Conservation (phyloP, 2,797 vertebrate genomes). For the Leucoraja ocellata region DNA sequence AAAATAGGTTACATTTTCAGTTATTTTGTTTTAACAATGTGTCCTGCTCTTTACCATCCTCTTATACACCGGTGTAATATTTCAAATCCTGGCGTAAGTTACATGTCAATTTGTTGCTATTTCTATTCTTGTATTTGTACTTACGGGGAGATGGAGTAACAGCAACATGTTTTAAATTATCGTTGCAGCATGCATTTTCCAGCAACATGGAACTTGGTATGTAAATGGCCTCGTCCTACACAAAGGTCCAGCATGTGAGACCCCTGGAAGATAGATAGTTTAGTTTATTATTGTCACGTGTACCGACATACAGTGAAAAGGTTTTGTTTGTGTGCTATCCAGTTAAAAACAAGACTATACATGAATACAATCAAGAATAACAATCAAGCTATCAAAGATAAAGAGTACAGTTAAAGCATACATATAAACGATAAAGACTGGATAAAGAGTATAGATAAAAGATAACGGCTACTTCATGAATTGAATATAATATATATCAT, state of each 20-base stretch:
- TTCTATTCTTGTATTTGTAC: background rate
- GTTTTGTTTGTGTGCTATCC: no score
- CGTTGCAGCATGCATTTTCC: background rate
- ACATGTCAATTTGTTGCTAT: background rate
- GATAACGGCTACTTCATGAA: no score
- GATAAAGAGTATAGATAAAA: no score
- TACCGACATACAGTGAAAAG: no score
- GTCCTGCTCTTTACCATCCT: background rate
- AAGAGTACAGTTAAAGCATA: no score
- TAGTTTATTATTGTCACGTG: background rate
- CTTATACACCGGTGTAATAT: background rate
- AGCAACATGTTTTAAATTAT: no score
- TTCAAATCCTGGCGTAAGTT: background rate
- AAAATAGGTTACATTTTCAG: background rate
- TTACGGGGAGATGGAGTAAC: background rate
- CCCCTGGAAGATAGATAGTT: background rate
- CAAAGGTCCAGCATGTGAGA: background rate
- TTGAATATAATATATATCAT: no score
- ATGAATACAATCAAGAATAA: no score
- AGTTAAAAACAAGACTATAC: no score
- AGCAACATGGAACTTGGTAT: background rate
- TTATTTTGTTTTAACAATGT: background rate
- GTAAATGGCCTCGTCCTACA: background rate
- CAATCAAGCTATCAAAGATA: no score
- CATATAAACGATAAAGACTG: no score